Evolutionary conservation across 2,888 invertebrate species (phyloP).

Genomic region (Tachina fera): DNA sequence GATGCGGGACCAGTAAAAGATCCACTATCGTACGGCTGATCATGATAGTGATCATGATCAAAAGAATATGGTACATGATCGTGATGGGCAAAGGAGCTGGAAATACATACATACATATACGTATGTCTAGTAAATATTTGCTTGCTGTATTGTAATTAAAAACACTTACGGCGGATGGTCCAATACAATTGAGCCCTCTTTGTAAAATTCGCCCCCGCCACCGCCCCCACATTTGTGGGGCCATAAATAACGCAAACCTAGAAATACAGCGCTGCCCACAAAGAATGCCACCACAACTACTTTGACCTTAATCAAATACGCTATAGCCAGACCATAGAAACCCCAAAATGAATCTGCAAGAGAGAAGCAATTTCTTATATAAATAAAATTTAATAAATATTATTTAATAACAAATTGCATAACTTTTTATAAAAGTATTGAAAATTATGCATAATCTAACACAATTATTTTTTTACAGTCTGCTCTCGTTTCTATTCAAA

Average conservation of each 20-base stretch:
- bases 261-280: slow-evolving; percentile 80
- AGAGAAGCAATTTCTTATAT: too few species aligned
- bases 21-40: slow-evolving; percentile 70
- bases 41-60: slow-evolving; percentile 76
- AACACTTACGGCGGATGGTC: slow-evolving; percentile 81
- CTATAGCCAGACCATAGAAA: slow-evolving; percentile 78
- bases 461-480: slow-evolving; percentile 24
- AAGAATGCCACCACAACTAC: slow-evolving; percentile 81
- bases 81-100: slow-evolving; percentile 73
- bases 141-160: not conserved
- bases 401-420: slow-evolving; percentile 46
- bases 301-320: slow-evolving; percentile 82
- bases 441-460: slow-evolving; percentile 31
- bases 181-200: slow-evolving; percentile 70
- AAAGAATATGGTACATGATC: slow-evolving; percentile 78
- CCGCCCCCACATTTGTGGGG: slow-evolving; percentile 76
- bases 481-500: slow-evolving; percentile 39
- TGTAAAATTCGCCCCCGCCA: slow-evolving; percentile 74
- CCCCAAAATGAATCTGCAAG: slow-evolving; percentile 79
- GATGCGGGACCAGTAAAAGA: slow-evolving; percentile 69
- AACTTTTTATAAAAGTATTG: not conserved
- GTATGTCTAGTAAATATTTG: not conserved
- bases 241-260: slow-evolving; percentile 79
- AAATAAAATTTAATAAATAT: too few species aligned
- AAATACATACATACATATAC: not conserved